Conservation (phyloP, 2,888 invertebrate species). For the Dasysyrphus albostriatus region DNA sequence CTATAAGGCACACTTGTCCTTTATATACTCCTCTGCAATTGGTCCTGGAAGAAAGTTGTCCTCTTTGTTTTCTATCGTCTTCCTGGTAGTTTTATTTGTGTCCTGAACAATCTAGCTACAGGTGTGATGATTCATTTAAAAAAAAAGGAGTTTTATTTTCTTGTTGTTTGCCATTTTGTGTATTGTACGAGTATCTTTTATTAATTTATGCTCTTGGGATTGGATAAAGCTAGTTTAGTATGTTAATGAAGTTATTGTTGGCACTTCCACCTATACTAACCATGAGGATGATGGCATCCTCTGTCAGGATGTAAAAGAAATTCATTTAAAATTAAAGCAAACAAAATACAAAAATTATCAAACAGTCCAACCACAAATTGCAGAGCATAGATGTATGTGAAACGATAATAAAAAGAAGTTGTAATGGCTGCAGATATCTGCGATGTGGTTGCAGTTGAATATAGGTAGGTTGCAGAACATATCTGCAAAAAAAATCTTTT, state of each 20-base stretch:
- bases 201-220: constrained; percentile 21
- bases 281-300: not conserved
- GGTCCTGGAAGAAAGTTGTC: constrained; percentile 9
- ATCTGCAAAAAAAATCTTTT: not conserved
- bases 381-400: not conserved
- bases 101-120: constrained; percentile 48
- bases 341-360: constrained; percentile 6
- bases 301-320: constrained; percentile 14
- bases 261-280: not conserved
- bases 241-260: constrained; percentile 33
- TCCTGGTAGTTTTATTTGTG: not conserved
- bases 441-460: constrained; percentile 15
- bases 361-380: constrained; percentile 16
- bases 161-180: constrained; percentile 1
- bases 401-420: not conserved
- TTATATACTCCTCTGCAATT: constrained; percentile 15
- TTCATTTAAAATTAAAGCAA: constrained; percentile 7
- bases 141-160: constrained; percentile 10
- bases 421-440: constrained; percentile 33
- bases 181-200: constrained; percentile 6
- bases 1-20: constrained; percentile 23
- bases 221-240: constrained; percentile 35
- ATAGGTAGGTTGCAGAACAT: not conserved
- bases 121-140: constrained; percentile 51
- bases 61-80: constrained; percentile 17